Percentiles rank a stretch among this genome's conserved stretches.
Conservation (phyloP, 2,113 vertebrate species). For the Leptodactylus fuscus region DNA sequence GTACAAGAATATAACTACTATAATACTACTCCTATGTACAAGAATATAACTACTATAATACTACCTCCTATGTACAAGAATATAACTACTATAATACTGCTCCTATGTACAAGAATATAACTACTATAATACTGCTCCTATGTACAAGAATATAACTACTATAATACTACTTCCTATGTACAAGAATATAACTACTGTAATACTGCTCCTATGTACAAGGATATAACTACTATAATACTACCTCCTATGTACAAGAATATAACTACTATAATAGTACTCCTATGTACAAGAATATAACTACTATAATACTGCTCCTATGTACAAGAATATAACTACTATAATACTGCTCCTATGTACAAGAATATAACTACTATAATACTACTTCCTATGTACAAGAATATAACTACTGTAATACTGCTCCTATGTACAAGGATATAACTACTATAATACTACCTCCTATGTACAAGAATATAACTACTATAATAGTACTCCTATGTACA, state of each 20-base stretch:
- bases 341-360: background rate
- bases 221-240: conserved; percentile 2
- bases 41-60: no score
- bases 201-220: background rate
- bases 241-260: background rate
- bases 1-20: no score
- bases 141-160: background rate
- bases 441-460: no score
- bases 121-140: background rate
- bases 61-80: no score
- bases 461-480: conserved; percentile 1
- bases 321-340: background rate
- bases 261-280: no score
- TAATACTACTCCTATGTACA: no score
- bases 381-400: background rate
- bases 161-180: background rate
- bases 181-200: conserved; percentile 1
- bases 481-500: background rate
- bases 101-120: no score
- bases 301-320: no score
- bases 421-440: background rate
- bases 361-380: conserved; percentile 6
- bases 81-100: no score
- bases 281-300: conserved; percentile 5
- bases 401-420: conserved; percentile 1